These are phyloP conservation scores for Zelleria hepariella DNA, from an alignment of 2,888 invertebrate species.

Conservation along the genomic window DNA sequence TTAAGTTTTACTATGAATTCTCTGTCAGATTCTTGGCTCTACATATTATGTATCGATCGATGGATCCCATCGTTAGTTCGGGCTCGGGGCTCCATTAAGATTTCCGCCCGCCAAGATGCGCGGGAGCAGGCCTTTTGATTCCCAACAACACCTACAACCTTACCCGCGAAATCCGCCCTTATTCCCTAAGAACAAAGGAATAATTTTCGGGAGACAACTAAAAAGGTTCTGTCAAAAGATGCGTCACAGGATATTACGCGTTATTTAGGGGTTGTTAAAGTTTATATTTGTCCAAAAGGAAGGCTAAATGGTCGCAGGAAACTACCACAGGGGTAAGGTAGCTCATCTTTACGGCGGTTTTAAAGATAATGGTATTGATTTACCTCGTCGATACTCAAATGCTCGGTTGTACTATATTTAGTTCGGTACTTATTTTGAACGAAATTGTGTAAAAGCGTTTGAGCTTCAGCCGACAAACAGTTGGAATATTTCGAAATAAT, in stretches of 20 bases:
- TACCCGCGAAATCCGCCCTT: background rate
- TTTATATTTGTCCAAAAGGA: conserved; percentile 18
- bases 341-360: conserved; percentile 67
- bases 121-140: conserved; percentile 33
- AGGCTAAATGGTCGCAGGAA: conserved; percentile 36
- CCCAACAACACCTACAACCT: conserved; percentile 1
- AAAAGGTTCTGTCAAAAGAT: background rate
- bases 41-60: conserved; percentile 44
- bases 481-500: background rate
- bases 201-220: background rate
- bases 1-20: background rate
- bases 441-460: background rate
- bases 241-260: background rate
- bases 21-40: conserved; percentile 27
- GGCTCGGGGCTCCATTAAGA: conserved; percentile 69
- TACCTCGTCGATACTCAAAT: conserved; percentile 25
- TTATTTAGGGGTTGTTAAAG: background rate
- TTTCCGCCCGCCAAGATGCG: conserved; percentile 63
- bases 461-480: background rate
- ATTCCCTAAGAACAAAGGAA: background rate
- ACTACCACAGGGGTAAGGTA: conserved; percentile 33
- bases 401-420: background rate
- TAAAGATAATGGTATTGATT: conserved; percentile 68
- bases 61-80: conserved; percentile 65
- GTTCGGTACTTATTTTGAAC: background rate